Base-by-base conservation (phyloP, 2,797 vertebrate genomes). In the Todus mexicanus region DNA sequence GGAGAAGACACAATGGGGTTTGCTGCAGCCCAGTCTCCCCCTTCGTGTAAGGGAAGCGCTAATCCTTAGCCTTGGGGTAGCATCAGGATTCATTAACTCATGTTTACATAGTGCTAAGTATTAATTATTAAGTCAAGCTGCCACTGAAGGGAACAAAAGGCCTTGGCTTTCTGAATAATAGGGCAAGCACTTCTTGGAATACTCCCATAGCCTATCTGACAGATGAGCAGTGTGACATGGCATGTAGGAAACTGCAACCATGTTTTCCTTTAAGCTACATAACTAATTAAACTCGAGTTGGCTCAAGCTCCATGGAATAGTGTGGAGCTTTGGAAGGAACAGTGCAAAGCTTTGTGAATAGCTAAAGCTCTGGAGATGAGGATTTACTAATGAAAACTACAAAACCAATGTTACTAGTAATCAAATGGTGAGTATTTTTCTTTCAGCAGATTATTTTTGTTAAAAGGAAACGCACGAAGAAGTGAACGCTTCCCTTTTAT, bases 111-210 rank as follows among this genome's bases (percentile, higher is more conserved):
- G 69, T 53, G 56, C 47, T 73, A 85, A 86, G 70, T 92, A 92
- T 93, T 95, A 96, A 97, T 96, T 92, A 94, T 91, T 83, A 87
- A 96, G 92, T 93, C 94, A 95, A 83, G 42, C 60, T 89, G 63
- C 74, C 38, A 66, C 74, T 87, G 63, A 90, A 89, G 17, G 23
- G 70, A 96, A 96, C 50, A 85, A 81, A 95, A 95, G 79, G 42
- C 50, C 79, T 78, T 94, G 88, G 61, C 42, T 96, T 92, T 83
- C 51, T 65, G 66, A 94, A 93, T 93, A 94, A 88, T 38, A 92
- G 78, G 78, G 63, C 79, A 87, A 70, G 14, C 7, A 33, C 15
- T 87, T 90, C 77, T 85, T 85, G 65, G 88, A 95, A 93, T 37
- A 35, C 53, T 93, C 91, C 83, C 86, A 84, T 76, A 73, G 89